Evolutionary conservation across 1,140 invertebrate species (phyloP).

Genomic region (Microplitis mediator): DNA sequence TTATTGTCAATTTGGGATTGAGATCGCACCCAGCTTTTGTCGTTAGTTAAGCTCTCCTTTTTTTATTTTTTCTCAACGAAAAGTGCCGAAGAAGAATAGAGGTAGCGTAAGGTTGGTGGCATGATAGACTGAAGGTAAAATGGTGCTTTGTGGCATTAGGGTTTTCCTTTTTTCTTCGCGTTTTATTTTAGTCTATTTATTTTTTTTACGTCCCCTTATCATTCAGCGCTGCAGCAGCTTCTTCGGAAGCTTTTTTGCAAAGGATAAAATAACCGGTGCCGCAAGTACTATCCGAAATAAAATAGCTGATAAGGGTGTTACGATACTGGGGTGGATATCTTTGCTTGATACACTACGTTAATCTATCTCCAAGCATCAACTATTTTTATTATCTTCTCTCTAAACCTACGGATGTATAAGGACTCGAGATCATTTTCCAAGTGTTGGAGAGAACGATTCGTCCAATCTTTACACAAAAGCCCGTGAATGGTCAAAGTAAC

Average conservation of each 20-base stretch:
- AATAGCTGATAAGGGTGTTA: no score
- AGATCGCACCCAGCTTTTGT: conserved; percentile 53
- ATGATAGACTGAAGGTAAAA: conserved; percentile 11
- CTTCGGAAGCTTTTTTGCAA: no score
- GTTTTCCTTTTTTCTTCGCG: conserved; percentile 51
- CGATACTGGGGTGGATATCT: no score
- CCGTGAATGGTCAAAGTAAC: conserved; percentile 11
- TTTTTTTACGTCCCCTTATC: neutral
- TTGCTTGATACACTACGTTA: no score
- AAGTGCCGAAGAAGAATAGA: neutral
- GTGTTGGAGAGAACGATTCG: neutral
- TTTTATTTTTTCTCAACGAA: neutral
- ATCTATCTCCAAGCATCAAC: no score
- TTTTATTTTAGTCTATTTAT: conserved; percentile 32
- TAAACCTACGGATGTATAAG: no score
- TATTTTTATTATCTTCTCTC: no score
- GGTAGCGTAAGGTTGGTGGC: neutral
- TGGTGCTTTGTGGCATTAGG: conserved; percentile 32
- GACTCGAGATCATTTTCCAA: no score
- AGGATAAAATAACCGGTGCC: no score
- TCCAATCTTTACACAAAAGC: neutral
- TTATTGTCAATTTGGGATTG: conserved; percentile 62
- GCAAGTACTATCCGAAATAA: no score
- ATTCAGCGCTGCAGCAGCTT: no score
- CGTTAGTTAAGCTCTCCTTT: conserved; percentile 29